Evolutionary conservation across 2,888 invertebrate genomes (phyloP).

Genomic region (Apantesis nais): DNA sequence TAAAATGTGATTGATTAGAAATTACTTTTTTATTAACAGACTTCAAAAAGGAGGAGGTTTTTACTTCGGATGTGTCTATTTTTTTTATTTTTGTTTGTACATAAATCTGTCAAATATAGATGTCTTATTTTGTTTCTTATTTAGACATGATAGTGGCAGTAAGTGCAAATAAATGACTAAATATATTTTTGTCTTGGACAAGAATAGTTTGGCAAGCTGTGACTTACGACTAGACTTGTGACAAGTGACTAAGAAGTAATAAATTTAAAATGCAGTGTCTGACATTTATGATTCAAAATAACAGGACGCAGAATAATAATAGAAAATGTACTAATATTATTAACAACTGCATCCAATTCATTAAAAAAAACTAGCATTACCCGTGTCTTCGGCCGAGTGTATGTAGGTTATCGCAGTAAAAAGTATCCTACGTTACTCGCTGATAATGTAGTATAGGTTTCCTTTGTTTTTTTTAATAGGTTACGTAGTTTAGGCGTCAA

Average conservation of each 20-base stretch:
- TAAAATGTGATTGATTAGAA: not conserved
- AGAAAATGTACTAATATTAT: not conserved
- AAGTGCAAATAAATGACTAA: not conserved
- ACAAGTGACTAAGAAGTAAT: conserved; percentile 3
- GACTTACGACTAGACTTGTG: not conserved
- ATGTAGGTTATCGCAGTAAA: too few species aligned
- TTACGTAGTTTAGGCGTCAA: too few species aligned
- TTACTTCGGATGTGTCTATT: too few species aligned
- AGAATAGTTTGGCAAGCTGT: conserved; percentile 10
- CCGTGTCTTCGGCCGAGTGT: too few species aligned
- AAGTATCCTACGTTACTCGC: too few species aligned
- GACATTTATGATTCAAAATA: not conserved
- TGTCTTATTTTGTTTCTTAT: not conserved
- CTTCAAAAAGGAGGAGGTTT: too few species aligned
- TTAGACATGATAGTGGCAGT: not conserved
- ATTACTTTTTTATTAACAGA: not conserved
- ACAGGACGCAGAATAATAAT: not conserved
- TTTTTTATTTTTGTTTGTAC: too few species aligned
- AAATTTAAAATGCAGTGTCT: not conserved
- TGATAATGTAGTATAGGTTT: too few species aligned
- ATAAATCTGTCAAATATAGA: too few species aligned
- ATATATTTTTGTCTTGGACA: not conserved
- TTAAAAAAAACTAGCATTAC: too few species aligned
- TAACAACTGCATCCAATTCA: not conserved
- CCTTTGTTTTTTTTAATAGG: too few species aligned